Evolutionary conservation across 2,888 invertebrate genomes (phyloP).

Genomic region (Loripinus fragilis): DNA sequence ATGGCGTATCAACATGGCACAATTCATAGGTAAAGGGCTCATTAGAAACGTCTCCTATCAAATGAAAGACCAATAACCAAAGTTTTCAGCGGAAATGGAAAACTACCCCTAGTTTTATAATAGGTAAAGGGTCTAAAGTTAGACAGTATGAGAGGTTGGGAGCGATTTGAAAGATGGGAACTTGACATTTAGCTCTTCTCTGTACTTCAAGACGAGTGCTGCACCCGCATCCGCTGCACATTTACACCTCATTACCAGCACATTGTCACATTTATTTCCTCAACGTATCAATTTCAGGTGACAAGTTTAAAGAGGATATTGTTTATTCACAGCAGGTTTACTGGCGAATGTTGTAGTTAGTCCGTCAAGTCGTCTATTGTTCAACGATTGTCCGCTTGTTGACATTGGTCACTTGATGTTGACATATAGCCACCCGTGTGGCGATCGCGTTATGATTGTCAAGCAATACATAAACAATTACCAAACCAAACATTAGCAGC

Average conservation of each 20-base stretch:
- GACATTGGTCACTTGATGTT: constrained; percentile 28
- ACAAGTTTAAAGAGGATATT: constrained; percentile 17
- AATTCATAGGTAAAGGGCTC: too few relatives aligned
- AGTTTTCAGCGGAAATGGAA: too few relatives aligned
- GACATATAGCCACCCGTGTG: constrained; percentile 45
- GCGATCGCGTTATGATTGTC: constrained; percentile 36
- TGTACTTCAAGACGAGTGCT: not conserved
- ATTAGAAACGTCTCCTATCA: too few relatives aligned
- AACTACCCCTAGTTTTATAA: too few relatives aligned
- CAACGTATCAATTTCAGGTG: constrained; percentile 29
- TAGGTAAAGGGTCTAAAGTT: too few relatives aligned
- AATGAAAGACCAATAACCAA: too few relatives aligned
- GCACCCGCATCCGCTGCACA: not conserved
- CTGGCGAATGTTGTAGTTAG: constrained; percentile 4
- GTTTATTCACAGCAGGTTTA: constrained; percentile 16
- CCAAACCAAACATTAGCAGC: constrained; percentile 51
- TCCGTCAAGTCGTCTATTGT: constrained; percentile 13
- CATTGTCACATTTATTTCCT: constrained; percentile 3
- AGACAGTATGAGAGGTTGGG: too few relatives aligned
- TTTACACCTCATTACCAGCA: not conserved
- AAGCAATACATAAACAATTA: constrained; percentile 60
- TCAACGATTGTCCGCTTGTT: constrained; percentile 4
- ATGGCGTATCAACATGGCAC: too few relatives aligned
- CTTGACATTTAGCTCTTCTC: not conserved
- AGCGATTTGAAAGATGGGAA: not conserved